Percentiles rank a stretch among this genome's conserved stretches.
These are phyloP conservation scores for Rhea americana DNA, from an alignment of 2,113 vertebrate genomes.

Conservation along the genomic window DNA sequence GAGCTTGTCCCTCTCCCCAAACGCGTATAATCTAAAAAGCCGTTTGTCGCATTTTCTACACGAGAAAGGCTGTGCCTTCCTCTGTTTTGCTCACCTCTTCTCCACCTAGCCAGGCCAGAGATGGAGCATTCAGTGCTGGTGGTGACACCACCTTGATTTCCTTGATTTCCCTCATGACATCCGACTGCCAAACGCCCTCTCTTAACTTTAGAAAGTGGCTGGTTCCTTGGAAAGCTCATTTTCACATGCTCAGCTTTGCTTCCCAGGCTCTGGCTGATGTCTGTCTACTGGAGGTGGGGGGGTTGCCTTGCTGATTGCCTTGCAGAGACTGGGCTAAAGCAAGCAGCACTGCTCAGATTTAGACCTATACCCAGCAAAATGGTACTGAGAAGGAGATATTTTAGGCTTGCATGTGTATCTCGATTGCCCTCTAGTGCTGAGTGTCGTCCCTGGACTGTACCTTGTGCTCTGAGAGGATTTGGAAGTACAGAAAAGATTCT, in stretches of 20 bases:
- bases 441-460: neutral
- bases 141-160: neutral
- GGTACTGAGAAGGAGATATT: neutral
- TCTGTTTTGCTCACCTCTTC: neutral
- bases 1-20: neutral
- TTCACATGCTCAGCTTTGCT: neutral
- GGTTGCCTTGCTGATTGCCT: neutral
- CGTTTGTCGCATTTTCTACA: neutral
- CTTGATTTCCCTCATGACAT: neutral
- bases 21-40: neutral
- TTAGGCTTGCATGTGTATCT: neutral
- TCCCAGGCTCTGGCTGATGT: neutral
- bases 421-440: constrained; percentile 69
- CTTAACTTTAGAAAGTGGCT: neutral
- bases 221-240: neutral
- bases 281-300: neutral
- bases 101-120: neutral
- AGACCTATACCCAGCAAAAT: neutral
- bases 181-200: too few species aligned
- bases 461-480: neutral
- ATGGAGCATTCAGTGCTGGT: neutral
- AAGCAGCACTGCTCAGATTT: neutral
- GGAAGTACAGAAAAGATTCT: neutral
- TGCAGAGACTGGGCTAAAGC: neutral
- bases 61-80: neutral